Conservation (phyloP, 2,797 vertebrate species). For the Sardinella longiceps region DNA sequence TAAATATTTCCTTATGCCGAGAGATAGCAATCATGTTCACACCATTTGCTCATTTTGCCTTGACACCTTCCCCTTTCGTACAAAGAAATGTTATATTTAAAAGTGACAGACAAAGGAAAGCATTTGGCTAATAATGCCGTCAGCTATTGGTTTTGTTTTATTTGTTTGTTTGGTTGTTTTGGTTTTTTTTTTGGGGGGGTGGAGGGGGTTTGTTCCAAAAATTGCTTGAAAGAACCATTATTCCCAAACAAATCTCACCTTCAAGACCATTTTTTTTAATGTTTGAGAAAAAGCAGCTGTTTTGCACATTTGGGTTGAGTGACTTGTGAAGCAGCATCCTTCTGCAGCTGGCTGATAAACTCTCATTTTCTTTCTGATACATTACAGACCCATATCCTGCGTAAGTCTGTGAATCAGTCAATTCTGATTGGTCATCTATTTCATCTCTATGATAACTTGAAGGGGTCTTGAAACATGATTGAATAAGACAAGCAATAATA, state of each 20-base stretch:
- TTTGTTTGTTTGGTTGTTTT: too few relatives aligned
- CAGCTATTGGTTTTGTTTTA: too few relatives aligned
- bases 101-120: background rate
- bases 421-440: background rate
- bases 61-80: conserved; percentile 40
- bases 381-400: background rate
- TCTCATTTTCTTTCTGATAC: background rate
- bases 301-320: background rate
- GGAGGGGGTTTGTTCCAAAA: background rate
- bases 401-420: background rate
- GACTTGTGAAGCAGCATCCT: background rate
- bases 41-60: conserved; percentile 28
- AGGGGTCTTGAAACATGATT: background rate
- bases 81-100: background rate
- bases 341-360: background rate
- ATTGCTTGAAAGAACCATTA: background rate
- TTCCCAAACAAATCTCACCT: background rate
- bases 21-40: conserved; percentile 47
- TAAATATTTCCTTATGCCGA: conserved; percentile 55
- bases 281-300: background rate
- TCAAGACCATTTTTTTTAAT: too few relatives aligned
- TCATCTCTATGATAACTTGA: background rate
- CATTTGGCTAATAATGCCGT: background rate
- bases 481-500: background rate
- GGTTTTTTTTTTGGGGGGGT: too few relatives aligned